These are phyloP conservation scores for Hirtodrosophila trivittata DNA, from an alignment of 2,888 invertebrate species.

Conservation along the genomic window DNA sequence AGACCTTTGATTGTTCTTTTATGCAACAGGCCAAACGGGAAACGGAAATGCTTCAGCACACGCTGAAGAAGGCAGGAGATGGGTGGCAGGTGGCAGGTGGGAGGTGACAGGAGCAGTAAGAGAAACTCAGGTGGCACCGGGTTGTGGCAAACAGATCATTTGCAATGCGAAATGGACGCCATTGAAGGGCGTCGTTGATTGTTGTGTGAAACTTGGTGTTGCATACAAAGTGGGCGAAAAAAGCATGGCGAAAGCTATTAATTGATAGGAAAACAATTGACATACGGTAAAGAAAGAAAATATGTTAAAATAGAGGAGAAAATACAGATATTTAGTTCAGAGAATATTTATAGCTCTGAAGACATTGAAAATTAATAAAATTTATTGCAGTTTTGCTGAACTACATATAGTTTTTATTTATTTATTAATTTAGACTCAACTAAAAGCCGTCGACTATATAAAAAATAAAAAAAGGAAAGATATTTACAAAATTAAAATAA, in stretches of 20 bases:
- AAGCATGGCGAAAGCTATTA: slow-evolving; percentile 26
- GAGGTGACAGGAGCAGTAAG: slow-evolving; percentile 6
- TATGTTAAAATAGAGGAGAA: background rate
- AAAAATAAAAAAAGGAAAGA: too few species aligned
- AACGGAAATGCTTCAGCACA: slow-evolving; percentile 64
- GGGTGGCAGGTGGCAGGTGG: slow-evolving; percentile 5
- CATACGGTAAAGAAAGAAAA: slow-evolving; percentile 17
- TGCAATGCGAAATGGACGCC: too few species aligned
- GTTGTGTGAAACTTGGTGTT: slow-evolving; percentile 63
- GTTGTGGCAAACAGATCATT: slow-evolving; percentile 51
- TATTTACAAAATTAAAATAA: too few species aligned
- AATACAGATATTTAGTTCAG: too few species aligned
- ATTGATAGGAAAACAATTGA: slow-evolving; percentile 49
- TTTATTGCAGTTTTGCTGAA: too few species aligned
- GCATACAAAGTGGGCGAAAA: slow-evolving; percentile 62
- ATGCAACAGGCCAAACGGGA: slow-evolving; percentile 71
- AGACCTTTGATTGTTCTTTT: slow-evolving; percentile 70
- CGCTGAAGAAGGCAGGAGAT: background rate
- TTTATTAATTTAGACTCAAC: too few species aligned
- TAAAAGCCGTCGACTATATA: too few species aligned
- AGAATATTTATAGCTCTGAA: too few species aligned
- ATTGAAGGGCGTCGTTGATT: slow-evolving; percentile 63
- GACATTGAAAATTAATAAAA: too few species aligned
- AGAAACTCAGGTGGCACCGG: too few species aligned
- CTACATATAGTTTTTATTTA: too few species aligned